Conservation (phyloP, 2,888 invertebrate genomes). For the Ectobius pallidus region DNA sequence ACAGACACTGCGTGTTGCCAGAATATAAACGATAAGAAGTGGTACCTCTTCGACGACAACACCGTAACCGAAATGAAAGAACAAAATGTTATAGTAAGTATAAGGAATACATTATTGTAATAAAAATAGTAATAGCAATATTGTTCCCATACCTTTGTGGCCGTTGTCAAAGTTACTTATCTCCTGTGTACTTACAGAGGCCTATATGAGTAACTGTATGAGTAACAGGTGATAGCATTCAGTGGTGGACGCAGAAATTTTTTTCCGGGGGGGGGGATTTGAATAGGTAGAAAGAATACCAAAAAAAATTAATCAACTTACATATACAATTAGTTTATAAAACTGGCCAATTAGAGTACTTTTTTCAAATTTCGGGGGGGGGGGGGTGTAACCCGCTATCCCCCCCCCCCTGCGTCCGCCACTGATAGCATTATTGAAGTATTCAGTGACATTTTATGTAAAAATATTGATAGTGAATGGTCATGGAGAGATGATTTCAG, state of each 20-base stretch:
- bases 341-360: no score
- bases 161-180: not conserved
- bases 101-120: not conserved
- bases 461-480: not conserved
- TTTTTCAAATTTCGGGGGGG: no score
- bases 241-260: no score
- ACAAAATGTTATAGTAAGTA: constrained; percentile 51
- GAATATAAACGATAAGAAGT: constrained; percentile 54
- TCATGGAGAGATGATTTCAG: not conserved
- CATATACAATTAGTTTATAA: no score
- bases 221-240: not conserved
- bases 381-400: no score
- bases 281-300: no score
- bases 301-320: no score
- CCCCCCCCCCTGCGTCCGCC: no score
- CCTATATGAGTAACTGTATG: not conserved
- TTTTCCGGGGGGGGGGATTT: no score
- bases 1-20: constrained; percentile 58
- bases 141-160: no score
- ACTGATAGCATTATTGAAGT: not conserved
- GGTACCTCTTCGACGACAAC: constrained; percentile 62
- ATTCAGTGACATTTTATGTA: not conserved
- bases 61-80: constrained; percentile 53
- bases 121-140: no score
- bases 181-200: not conserved